Base-by-base conservation (phyloP, 2,113 vertebrate species). In the Oryzias curvinotus region DNA sequence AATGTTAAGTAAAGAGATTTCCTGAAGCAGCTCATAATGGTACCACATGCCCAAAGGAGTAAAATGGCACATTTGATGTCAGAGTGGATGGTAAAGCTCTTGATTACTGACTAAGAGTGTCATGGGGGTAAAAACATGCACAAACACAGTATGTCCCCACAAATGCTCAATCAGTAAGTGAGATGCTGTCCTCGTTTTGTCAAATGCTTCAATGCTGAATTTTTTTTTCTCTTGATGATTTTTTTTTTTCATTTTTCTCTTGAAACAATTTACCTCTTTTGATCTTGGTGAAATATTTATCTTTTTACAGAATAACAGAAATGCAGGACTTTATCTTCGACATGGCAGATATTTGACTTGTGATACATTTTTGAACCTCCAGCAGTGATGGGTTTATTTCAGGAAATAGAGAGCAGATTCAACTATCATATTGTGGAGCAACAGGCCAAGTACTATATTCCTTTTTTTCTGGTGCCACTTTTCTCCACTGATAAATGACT, bases 401-500 rank as follows among this genome's bases (percentile, higher is more conserved):
- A 73, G 80, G 75, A 86, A 68, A 74, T 59, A 54, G 67, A 71
- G 71, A 63, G 71, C 71, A 72, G 73, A 76, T 80, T 59, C 75
- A 52, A 77, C 82, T 78, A 74, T 84, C 85, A 80, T 84, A 28
- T 45, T 17, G 65, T 46, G 47, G 76, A 72, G 84, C 74, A 83
- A 80, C 62, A 85, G 84, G 77, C 77, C 49, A 67, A 82, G 70
- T 65, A 57, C 57, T 69, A 62, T 65, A 68, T 77, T 83, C 85
- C 75, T 85, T 73, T 71, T 65, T 59, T 73, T 48, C 77, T 16
- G 54, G 69, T 78, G 70, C 79, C 66, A 88, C 88, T 89, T 84
- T 89, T 82, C 76, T 85, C 77, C 69, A 21, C 84, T 93, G 92
- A 94, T 91, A 91, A 92, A 93, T 93, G 90, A 90, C 89, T 91